Evolutionary conservation across 2,888 invertebrate genomes (phyloP), one percentile per base, ranked within the genome.

Genomic region (Eupithecia tripunctaria): DNA sequence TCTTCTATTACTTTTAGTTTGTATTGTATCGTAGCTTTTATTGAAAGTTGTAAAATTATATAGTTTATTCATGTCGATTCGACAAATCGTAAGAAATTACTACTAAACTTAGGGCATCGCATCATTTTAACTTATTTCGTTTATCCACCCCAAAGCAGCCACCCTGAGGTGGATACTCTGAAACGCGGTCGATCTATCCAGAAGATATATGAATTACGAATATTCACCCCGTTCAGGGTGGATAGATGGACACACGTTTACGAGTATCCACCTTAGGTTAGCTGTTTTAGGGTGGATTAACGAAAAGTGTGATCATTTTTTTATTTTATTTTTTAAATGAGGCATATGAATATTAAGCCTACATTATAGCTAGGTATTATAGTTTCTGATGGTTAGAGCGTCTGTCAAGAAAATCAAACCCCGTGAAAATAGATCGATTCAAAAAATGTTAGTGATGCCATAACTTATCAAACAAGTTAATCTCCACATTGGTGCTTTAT

Each of bases 401-500:
- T 27, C 15, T 51, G 47, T n/a, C 18, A 5, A 43, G 43, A 32
- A 32, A 56, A 32, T 14, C 15, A 67, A 59, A 32, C 25, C 36
- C 67, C 1, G 18, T 68, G 27, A 25, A 15, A 38, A 67, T 67
- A 68, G 18, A 27, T 59, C 12, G 63, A 32, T 21, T 14, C 32
- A 67, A 56, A 60, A 36, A 67, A 56, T 29, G 32, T 18, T 64
- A 60, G 70, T 65, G 71, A 65, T 72, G 67, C 66, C 51, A 27
- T 51, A 64, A 36, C 25, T 60, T 43, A 51, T 36, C 56, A 71
- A 75, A 71, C 63, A 64, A 68, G 62, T 56, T 65, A 62, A 51
- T 63, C 21, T 25, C 56, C 36, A 43, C 43, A 84, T 86, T 82
- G 91, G 91, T 92, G 91, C 92, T 89, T 86, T 82, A 81, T 82